Evolutionary conservation across 2,888 invertebrate genomes (phyloP), one percentile per base, ranked within the genome.

Genomic region (Piscicola geometra): DNA sequence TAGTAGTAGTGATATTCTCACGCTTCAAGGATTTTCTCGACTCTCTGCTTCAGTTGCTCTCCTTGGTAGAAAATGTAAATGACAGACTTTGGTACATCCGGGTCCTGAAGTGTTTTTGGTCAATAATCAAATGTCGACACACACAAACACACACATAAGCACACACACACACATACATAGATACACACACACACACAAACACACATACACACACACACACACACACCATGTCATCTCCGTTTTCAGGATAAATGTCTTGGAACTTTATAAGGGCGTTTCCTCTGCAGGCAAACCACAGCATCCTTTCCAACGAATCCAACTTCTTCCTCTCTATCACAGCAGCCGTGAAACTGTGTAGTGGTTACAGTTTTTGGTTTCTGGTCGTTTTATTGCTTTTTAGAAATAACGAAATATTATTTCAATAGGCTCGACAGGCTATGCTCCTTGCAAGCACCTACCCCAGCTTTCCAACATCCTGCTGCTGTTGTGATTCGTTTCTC

Each of bases 21-120:
- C 87, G 98, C 98, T 87, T 97, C 98, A 87, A 98, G 98, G 80
- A 98, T 97, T 87, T 98, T 98, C 88, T 94, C 96, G 0, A 98
- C 96, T 81, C 95, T 90, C 0, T 92, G 92, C 87, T 97, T 97
- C 81, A 99, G 88, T 86, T 98, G 96, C 85, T 98, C 98, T 78
- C 98, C 98, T 94, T 98, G 88, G 83, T 87, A 88, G 82, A 88
- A 88, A 41, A 88, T 86, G 77, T 88, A 87, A 89, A 99, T 98
- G 79, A 97, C 97, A 67, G 93, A 92, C 87, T 99, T 99, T 89
- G 91, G 92, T 36, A 97, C 94, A 86, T 93, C 91, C 85, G 95
- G 94, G 76, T 96, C 93, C 96, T 97, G 86, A 25, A 86, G 86
- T 78, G 78, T 70, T 77, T 77, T 76, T n/a, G n/a, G n/a, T n/a